Conservation (phyloP, 2,797 vertebrate species). For the Alfaro cultratus region DNA sequence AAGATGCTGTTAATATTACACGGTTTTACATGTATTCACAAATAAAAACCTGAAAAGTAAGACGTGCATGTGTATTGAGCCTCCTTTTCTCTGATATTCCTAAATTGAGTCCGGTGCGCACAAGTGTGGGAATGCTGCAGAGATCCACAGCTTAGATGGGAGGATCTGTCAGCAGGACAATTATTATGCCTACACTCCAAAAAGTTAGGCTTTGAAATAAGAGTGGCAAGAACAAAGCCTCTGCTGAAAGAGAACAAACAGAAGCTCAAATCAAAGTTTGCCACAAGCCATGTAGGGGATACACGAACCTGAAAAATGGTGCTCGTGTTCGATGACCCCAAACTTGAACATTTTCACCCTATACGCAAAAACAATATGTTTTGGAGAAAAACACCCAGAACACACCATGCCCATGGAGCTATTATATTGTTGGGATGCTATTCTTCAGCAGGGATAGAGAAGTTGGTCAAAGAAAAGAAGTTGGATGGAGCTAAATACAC, state of each 20-base stretch:
- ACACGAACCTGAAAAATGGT: neutral
- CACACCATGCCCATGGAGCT: neutral
- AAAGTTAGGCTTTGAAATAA: neutral
- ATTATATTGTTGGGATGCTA: neutral
- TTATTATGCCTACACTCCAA: neutral
- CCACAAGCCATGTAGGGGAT: neutral
- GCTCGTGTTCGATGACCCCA: neutral
- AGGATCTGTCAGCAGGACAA: neutral
- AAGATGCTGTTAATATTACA: neutral
- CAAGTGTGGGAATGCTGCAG: neutral
- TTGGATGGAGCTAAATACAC: neutral
- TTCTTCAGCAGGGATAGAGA: neutral
- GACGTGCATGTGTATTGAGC: neutral
- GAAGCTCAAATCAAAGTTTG: neutral
- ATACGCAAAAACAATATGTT: neutral
- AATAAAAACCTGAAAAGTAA: neutral
- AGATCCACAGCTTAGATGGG: slow-evolving; percentile 2
- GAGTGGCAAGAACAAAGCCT: neutral
- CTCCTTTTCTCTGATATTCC: neutral
- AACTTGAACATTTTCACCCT: neutral
- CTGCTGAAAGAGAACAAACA: neutral
- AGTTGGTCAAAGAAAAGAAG: neutral
- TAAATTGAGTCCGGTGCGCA: neutral
- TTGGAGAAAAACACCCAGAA: neutral
- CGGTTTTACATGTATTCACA: neutral